Base-by-base conservation (phyloP, 2,113 vertebrate genomes). In the Girardinichthys multiradiatus region DNA sequence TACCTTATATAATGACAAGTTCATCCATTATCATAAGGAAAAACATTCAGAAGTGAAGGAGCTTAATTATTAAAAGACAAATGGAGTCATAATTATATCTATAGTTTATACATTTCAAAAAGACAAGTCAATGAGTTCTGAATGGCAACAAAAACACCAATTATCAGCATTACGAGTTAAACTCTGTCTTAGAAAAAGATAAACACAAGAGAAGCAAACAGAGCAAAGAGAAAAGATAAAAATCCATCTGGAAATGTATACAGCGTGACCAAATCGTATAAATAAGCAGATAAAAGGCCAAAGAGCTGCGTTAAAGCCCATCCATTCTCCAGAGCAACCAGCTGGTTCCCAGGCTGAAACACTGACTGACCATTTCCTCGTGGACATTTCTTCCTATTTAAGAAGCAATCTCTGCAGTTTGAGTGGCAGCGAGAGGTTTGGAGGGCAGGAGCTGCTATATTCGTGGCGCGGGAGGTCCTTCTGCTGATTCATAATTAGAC, bases 401-500 rank as follows among this genome's bases (percentile, higher is more conserved):
- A 96, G 96, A 96, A 95, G 93, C 96, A 96, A 96, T 97, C 95
- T 96, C 94, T 93, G 93, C 95, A 92, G 80, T 85, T 88, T 97
- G 97, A 98, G 96, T 98, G 97, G 96, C 96, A 97, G 96, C 95
- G 90, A 93, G 95, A 95, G 96, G 96, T 95, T 95, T 95, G 96
- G 94, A 80, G 90, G 95, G 95, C 95, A 95, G 95, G 93, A 73
- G 94, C 95, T 92, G 95, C 95, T 96, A 95, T 95, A 95, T 97
- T 96, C 96, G 94, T 94, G 94, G 93, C 77, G 70, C 80, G 68
- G 2, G 9, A 82, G 80, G 84, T 84, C 82, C 95, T 96, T 94
- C 95, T 96, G 95, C 97, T 94, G 96, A 97, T 96, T 97, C 97
- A 97, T 98, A 97, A 98, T 98, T 98, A 98, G 97, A 96, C 95